Percentiles rank a stretch among this genome's conserved stretches.
These are phyloP conservation scores for Pachypanchax playfairii DNA, from an alignment of 2,113 vertebrate species.

Conservation along the genomic window DNA sequence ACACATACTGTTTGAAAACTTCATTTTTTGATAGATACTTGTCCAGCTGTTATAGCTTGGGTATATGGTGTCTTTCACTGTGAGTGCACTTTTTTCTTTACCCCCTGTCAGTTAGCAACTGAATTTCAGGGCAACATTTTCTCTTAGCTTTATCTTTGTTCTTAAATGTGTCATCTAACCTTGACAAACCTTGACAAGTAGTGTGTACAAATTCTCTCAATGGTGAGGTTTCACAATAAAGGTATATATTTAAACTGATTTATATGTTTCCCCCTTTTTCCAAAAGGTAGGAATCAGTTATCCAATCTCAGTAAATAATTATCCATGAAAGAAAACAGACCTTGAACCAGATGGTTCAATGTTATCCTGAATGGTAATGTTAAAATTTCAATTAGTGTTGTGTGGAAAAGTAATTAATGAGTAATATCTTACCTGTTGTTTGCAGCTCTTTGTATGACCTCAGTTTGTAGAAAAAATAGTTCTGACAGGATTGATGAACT, in stretches of 20 bases:
- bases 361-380: neutral
- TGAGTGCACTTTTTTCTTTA: neutral
- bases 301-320: neutral
- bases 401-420: too few relatives aligned
- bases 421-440: too few relatives aligned
- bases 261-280: neutral
- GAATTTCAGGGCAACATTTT: neutral
- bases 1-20: neutral
- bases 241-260: neutral
- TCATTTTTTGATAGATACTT: constrained; percentile 14
- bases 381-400: too few relatives aligned
- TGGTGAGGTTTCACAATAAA: too few relatives aligned
- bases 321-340: neutral
- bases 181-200: too few relatives aligned
- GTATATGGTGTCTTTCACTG: neutral
- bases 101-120: neutral
- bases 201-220: too few relatives aligned
- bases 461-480: too few relatives aligned
- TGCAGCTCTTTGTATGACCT: too few relatives aligned
- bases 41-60: neutral
- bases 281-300: neutral
- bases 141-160: neutral
- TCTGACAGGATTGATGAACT: too few relatives aligned
- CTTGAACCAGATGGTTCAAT: too few relatives aligned
- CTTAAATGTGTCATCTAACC: neutral